Evolutionary conservation across 2,797 vertebrate genomes (phyloP).

Genomic region (Dryobates pubescens): DNA sequence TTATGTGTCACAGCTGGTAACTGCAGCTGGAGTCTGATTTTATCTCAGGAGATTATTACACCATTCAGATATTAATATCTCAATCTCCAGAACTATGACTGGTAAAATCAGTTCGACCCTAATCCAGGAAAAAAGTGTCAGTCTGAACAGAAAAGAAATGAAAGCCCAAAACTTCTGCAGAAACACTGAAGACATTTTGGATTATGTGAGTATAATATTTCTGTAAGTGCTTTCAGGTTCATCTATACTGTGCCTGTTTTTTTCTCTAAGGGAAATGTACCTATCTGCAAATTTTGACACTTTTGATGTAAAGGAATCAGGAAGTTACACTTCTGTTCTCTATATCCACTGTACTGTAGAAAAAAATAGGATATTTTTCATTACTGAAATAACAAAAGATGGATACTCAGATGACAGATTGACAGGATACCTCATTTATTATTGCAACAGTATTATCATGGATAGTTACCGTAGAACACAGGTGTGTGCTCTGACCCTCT

Average conservation of each 20-base stretch:
- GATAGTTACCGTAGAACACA: not conserved
- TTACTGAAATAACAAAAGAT: not conserved
- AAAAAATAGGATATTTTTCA: not conserved
- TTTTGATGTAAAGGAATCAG: not conserved
- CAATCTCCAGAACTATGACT: not conserved
- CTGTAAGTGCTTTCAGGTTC: not conserved
- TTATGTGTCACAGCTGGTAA: not conserved
- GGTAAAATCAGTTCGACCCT: not conserved
- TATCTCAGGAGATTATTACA: not conserved
- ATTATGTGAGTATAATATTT: not conserved
- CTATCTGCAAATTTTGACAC: not conserved
- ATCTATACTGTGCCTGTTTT: not conserved
- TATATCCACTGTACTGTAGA: not conserved
- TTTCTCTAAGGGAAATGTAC: not conserved
- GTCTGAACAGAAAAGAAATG: not conserved
- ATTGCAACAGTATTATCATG: not conserved
- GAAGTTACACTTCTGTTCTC: not conserved
- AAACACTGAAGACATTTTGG: not conserved
- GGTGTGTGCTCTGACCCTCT: not conserved
- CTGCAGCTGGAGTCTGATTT: not conserved
- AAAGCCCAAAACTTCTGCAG: not conserved
- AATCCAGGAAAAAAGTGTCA: not conserved
- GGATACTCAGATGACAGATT: not conserved
- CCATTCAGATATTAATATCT: not conserved
- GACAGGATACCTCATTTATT: not conserved